A percentile compares a stretch with the other conserved stretches of the same genome.
These are phyloP conservation scores for Heterotis niloticus DNA, from an alignment of 2,113 vertebrate species.

Conservation along the genomic window DNA sequence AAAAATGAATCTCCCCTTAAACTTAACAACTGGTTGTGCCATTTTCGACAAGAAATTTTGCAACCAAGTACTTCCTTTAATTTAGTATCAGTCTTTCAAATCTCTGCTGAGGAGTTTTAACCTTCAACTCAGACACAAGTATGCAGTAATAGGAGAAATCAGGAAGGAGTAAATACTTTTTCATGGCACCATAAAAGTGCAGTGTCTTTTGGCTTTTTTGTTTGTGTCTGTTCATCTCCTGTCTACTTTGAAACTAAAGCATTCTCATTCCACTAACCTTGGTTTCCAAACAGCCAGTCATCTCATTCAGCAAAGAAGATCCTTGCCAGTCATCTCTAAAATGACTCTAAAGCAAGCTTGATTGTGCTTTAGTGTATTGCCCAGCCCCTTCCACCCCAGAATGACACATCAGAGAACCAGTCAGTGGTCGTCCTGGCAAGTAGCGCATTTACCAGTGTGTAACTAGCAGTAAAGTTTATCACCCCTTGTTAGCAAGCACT, in stretches of 20 bases:
- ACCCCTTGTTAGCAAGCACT: background rate
- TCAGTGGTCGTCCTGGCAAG: background rate
- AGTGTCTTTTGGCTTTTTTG: background rate
- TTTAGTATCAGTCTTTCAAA: too few relatives aligned
- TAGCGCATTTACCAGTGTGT: background rate
- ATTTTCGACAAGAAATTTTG: too few relatives aligned
- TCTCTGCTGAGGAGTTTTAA: too few relatives aligned
- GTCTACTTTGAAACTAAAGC: background rate
- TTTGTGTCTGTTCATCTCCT: background rate
- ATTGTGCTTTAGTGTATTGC: background rate
- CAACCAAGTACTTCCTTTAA: too few relatives aligned
- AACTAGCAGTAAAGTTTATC: background rate
- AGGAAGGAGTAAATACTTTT: too few relatives aligned
- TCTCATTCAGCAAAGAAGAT: background rate
- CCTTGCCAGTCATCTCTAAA: background rate
- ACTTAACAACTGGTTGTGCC: too few relatives aligned
- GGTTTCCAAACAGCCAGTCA: constrained; percentile 1
- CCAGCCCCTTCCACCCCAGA: background rate
- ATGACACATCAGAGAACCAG: background rate
- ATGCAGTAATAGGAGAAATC: too few relatives aligned
- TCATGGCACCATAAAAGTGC: too few relatives aligned
- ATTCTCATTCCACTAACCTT: background rate
- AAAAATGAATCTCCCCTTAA: too few relatives aligned
- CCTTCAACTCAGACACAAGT: too few relatives aligned
- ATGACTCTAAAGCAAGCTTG: constrained; percentile 1